Base-by-base conservation (phyloP, 2,113 vertebrate species). In the Lagopus muta region DNA sequence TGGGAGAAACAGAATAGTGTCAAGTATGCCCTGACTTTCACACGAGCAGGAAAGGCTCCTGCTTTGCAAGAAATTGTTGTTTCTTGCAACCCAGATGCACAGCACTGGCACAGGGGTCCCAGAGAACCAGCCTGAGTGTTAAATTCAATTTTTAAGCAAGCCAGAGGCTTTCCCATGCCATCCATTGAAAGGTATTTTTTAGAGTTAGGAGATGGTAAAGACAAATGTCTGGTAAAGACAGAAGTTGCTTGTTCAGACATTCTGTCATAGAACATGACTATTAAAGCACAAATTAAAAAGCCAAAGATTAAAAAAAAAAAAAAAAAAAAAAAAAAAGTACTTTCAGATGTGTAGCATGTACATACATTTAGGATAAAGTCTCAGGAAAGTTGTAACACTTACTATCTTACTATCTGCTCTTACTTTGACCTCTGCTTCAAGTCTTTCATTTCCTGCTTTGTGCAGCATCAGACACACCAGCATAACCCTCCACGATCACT, bases 211-310 rank as follows among this genome's bases (percentile, higher is more conserved):
- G 92, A 71, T 13, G 92, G 52, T 64, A 92, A 86, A 62, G 61
- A 85, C 57, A 84, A 70, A 76, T 4, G 8, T 71, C 70, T 72
- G 92, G 52, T 64, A 92, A 86, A 62, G 61, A 85, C 57, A 84
- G 66, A 76, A n/a, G 18, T 32, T 66, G 43, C 16, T 70, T 38
- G 5, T 66, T 86, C 65, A 52, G 61, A 40, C 61, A 25, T 57
- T 14, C 74, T 85, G 84, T 70, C 22, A 62, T 14, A n/a, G 47
- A 88, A 83, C 38, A 10, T 73, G 55, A 73, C 58, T 24, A 61
- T 32, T 45, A 93, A 80, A 64, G 19, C 18, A 77, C 50, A 80
- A 82, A 89, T 85, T 50, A 91, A 93, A 93, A 91, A 5, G n/a
- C 18, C 62, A 58, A 66, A 62, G 32, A 86, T 36, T 2, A 65